phyloP scores from a whole-genome alignment of 1,140 invertebrate genomes.

The Octopus bimaculoides region DNA sequence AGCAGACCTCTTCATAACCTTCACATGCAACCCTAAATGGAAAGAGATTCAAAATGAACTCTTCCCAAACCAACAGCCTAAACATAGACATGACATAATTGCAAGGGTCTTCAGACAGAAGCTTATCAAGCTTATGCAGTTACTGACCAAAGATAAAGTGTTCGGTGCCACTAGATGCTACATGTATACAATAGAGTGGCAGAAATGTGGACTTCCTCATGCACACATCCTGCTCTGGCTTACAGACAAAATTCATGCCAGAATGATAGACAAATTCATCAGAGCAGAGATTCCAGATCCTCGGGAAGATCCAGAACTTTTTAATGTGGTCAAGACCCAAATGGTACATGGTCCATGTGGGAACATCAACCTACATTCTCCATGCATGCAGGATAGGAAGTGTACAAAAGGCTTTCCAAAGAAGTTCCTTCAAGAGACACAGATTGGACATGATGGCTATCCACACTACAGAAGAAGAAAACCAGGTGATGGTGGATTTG shows the following conservation, averaged over 20 bases:
- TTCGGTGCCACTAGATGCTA: constrained; percentile 28
- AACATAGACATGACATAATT: constrained; percentile 57
- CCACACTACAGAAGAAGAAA: not conserved
- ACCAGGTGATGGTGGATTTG: not conserved
- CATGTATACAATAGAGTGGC: constrained; percentile 59
- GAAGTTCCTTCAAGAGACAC: not conserved
- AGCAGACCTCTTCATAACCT: constrained; percentile 58
- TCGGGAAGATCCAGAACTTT: constrained; percentile 17
- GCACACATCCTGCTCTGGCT: constrained; percentile 60
- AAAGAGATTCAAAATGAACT: constrained; percentile 51
- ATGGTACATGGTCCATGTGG: constrained; percentile 42
- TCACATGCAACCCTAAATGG: constrained; percentile 59
- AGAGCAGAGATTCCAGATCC: too few species aligned
- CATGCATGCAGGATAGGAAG: constrained; percentile 51
- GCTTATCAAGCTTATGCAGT: constrained; percentile 39
- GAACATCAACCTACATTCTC: constrained; percentile 19
- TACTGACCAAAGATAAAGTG: not conserved
- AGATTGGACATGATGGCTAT: not conserved
- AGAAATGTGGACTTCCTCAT: constrained; percentile 62
- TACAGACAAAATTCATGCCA: constrained; percentile 13
- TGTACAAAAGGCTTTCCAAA: constrained; percentile 39
- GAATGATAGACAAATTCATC: not conserved
- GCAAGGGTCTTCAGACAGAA: constrained; percentile 60
- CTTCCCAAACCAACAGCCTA: constrained; percentile 34
- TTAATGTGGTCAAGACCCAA: constrained; percentile 21